Conservation (phyloP, 2,113 vertebrate species). For the Malurus melanocephalus region DNA sequence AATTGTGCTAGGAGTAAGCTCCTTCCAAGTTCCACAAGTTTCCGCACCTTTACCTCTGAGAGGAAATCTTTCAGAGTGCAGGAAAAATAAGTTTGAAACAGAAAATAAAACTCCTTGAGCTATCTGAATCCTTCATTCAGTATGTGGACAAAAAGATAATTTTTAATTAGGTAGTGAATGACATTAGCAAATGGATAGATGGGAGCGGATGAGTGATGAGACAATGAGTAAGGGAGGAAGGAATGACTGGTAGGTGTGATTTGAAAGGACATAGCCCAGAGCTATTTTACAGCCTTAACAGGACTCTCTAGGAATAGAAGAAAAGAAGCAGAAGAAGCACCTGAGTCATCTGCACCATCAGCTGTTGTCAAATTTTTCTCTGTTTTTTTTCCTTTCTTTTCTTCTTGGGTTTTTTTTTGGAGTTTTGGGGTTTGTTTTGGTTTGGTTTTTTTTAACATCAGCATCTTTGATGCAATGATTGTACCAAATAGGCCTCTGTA, state of each 20-base stretch:
- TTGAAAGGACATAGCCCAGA: conserved; percentile 20
- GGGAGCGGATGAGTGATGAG: background rate
- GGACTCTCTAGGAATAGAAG: background rate
- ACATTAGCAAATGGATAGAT: background rate
- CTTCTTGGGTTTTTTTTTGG: background rate
- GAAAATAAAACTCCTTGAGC: background rate
- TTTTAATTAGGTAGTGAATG: background rate
- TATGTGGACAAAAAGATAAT: background rate
- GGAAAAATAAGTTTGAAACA: background rate
- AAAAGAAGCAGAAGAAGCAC: background rate
- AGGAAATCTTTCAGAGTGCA: background rate
- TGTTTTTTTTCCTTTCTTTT: background rate
- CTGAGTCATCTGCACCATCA: background rate
- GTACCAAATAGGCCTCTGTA: background rate
- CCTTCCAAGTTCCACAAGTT: background rate
- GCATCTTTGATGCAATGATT: background rate
- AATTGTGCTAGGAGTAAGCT: background rate
- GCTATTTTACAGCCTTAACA: background rate
- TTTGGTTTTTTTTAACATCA: background rate
- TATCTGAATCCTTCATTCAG: background rate
- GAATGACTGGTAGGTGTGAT: conserved; percentile 20
- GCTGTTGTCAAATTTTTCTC: background rate
- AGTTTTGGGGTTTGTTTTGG: too few relatives aligned
- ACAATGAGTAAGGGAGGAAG: conserved; percentile 21
- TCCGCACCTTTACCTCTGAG: background rate